A percentile compares a stretch with the other conserved stretches of the same genome.
phyloP scores from a whole-genome alignment of 2,797 vertebrate species.

The Acanthurus leucopareius region DNA sequence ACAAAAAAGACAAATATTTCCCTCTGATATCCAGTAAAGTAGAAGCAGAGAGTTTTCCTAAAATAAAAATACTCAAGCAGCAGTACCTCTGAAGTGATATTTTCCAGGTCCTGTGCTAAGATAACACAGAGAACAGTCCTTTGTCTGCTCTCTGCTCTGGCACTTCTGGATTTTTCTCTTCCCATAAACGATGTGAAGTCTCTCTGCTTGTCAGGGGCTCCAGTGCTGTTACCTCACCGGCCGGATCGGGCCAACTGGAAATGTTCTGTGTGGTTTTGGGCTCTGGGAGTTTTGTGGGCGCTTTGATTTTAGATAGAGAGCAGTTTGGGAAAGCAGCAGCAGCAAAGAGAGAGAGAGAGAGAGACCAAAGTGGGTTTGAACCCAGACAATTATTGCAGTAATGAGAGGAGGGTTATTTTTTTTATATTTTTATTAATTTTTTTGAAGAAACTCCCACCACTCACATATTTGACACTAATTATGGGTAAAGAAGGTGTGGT shows the following conservation, averaged over 20 bases:
- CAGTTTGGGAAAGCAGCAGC: slow-evolving; percentile 66
- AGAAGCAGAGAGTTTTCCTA: not conserved
- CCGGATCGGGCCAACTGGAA: slow-evolving; percentile 84
- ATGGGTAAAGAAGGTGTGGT: not conserved
- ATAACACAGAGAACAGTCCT: slow-evolving; percentile 62
- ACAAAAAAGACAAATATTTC: not conserved
- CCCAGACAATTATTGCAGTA: slow-evolving; percentile 55
- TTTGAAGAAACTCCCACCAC: slow-evolving; percentile 25
- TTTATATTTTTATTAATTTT: not conserved
- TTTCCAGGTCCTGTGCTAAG: slow-evolving; percentile 29
- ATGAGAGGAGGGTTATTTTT: slow-evolving; percentile 45
- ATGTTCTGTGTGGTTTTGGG: slow-evolving; percentile 80
- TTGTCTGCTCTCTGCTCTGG: slow-evolving; percentile 65
- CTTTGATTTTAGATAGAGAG: slow-evolving; percentile 81
- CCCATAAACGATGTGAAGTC: slow-evolving; percentile 68
- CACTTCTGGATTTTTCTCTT: slow-evolving; percentile 64
- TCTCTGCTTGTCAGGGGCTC: slow-evolving; percentile 76
- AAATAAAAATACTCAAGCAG: not conserved
- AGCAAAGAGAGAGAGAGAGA: slow-evolving; percentile 12
- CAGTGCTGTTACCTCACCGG: slow-evolving; percentile 81
- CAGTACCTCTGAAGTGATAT: not conserved
- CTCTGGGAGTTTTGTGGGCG: slow-evolving; percentile 77
- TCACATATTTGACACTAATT: slow-evolving; percentile 37
- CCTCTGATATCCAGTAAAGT: slow-evolving; percentile 1
- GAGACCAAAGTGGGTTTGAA: slow-evolving; percentile 28